Base-by-base conservation (phyloP, 2,797 vertebrate species). In the Podarcis lilfordi region DNA sequence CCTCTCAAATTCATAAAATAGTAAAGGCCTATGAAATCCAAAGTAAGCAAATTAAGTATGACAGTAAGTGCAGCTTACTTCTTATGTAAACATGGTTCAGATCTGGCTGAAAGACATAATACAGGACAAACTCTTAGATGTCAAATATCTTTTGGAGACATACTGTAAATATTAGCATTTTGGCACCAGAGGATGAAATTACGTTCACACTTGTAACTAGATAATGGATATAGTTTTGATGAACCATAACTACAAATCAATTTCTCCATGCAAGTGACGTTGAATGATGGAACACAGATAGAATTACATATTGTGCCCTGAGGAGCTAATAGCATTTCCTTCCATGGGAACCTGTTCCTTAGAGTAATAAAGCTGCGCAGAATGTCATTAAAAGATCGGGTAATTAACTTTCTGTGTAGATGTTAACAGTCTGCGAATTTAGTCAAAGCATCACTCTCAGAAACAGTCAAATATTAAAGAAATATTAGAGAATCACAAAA, bases 381-480 rank as follows among this genome's bases (percentile, higher is more conserved):
- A 76, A 85, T 81, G 55, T 85, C 40, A 85, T 86, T 71, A 86
- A 78, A 86, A 64, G 29, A 61, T 82, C 10, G 78, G 27, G 45
- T 86, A 86, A 78, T 89, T 86, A 89, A 86, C 64, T 89, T 86
- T 86, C 80, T 86, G 37, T 68, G 35, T 78, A 82, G 82, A 74
- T 80, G n/a, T 50, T 85, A 86, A 7, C 23, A 83, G 43, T 35
- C 45, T 78, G 59, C 25, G 66, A 86, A 86, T 86, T 89, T 89
- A 80, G 82, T 21, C 29, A 74, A 64, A 74, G 68, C 13, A 19
- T 55, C 29, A 29, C 27, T 89, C 35, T 78, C 21, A 78, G 74
- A 78, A 71, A 32, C 35, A 50, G 74, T 37, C 64, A 61, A 83
- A 71, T 86, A 78, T 27, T 82, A 82, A 55, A 61, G 81, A 71